Evolutionary conservation across 2,113 vertebrate genomes (phyloP).

Genomic region (Forbesichthys agassizii): DNA sequence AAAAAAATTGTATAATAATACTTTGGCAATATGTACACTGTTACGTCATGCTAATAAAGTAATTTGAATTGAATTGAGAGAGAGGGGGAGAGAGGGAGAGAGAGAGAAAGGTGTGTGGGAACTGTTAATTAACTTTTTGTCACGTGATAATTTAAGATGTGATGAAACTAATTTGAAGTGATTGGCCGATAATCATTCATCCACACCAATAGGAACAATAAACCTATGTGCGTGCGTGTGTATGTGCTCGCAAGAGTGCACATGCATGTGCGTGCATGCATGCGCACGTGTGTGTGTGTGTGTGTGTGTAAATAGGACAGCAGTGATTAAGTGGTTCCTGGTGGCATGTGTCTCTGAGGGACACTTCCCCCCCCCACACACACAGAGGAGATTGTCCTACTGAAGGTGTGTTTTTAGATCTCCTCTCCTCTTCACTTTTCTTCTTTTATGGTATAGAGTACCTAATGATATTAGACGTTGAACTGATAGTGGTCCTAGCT

Average conservation of each 20-base stretch:
- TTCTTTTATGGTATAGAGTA: too few relatives aligned
- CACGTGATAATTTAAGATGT: conserved; percentile 43
- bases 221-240: conserved; percentile 4
- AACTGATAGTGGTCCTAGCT: too few relatives aligned
- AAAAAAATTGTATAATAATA: too few relatives aligned
- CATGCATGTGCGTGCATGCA: too few relatives aligned
- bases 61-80: too few relatives aligned
- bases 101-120: conserved; percentile 1
- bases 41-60: too few relatives aligned
- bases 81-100: not conserved
- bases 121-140: conserved; percentile 52
- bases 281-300: not conserved
- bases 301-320: conserved; percentile 56
- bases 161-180: conserved; percentile 56
- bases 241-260: not conserved
- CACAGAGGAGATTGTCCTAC: not conserved
- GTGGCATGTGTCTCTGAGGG: conserved; percentile 39
- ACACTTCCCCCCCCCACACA: conserved; percentile 20
- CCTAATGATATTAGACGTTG: too few relatives aligned
- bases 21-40: too few relatives aligned
- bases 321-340: conserved; percentile 54
- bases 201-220: conserved; percentile 29
- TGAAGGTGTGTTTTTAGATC: too few relatives aligned
- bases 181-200: conserved; percentile 47
- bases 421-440: too few relatives aligned